Evolutionary conservation across 2,113 vertebrate genomes (phyloP).

Genomic region (Myrmecophaga tridactyla): DNA sequence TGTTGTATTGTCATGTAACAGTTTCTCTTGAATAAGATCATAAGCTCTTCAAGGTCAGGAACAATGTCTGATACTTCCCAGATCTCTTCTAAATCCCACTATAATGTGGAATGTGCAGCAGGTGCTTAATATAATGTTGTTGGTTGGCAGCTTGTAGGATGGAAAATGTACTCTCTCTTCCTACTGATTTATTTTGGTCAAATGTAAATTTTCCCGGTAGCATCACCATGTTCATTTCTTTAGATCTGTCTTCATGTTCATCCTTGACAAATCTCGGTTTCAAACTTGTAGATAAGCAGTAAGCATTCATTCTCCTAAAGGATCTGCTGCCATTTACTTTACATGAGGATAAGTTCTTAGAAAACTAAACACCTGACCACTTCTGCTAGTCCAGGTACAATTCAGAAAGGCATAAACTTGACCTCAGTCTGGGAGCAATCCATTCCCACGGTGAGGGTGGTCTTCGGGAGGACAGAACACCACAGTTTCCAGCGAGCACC

Average conservation of each 20-base stretch:
- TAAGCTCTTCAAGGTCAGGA: constrained; percentile 1
- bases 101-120: not conserved
- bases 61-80: not conserved
- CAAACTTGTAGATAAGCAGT: constrained; percentile 40
- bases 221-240: constrained; percentile 27
- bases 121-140: constrained; percentile 31
- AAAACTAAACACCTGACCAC: constrained; percentile 32
- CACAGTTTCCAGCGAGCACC: not conserved
- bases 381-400: not conserved
- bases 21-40: constrained; percentile 3
- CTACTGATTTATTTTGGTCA: constrained; percentile 39
- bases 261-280: constrained; percentile 49
- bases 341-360: constrained; percentile 14
- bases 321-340: constrained; percentile 28
- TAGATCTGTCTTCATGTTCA: constrained; percentile 38
- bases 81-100: not conserved
- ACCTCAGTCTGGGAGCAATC: not conserved
- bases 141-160: not conserved
- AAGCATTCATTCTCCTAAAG: constrained; percentile 3
- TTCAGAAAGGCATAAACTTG: not conserved
- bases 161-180: not conserved
- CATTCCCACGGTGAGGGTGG: not conserved
- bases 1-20: not conserved
- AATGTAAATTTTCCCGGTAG: constrained; percentile 13
- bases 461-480: not conserved